Percentiles rank a stretch among this genome's conserved stretches.
phyloP scores from a whole-genome alignment of 30 jellyfish, hydroid and myxozoan genomes.

The Aurelia aurita region DNA sequence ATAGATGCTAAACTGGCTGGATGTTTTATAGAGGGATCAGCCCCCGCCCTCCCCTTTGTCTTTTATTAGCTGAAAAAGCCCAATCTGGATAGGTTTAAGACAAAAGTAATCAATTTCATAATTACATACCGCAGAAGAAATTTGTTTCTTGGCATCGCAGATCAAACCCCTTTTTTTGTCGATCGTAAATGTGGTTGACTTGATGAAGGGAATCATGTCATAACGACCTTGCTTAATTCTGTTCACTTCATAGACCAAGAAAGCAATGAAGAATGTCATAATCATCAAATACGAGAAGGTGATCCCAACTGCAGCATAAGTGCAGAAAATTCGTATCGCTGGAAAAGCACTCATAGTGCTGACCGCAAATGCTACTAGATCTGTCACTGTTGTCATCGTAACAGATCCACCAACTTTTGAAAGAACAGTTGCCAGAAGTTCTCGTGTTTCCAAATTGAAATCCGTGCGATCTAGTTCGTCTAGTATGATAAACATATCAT shows the following conservation, averaged over 20 bases:
- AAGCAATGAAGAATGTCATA: slow-evolving; percentile 66
- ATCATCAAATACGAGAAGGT: slow-evolving; percentile 49
- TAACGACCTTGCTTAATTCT: slow-evolving; percentile 65
- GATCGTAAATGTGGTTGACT: not conserved
- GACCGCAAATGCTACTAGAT: slow-evolving; percentile 82
- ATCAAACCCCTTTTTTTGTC: slow-evolving; percentile 1
- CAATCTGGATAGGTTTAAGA: too few species aligned
- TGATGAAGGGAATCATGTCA: slow-evolving; percentile 61
- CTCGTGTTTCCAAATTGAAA: slow-evolving; percentile 36
- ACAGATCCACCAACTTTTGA: slow-evolving; percentile 62
- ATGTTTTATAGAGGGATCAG: too few species aligned
- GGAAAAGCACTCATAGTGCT: slow-evolving; percentile 78
- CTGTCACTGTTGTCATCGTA: slow-evolving; percentile 84
- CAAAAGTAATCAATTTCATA: too few species aligned
- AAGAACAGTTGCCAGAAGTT: slow-evolving; percentile 47
- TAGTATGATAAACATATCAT: slow-evolving; percentile 63
- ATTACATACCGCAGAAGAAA: slow-evolving; percentile 1
- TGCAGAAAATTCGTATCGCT: slow-evolving; percentile 74
- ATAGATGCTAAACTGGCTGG: too few species aligned
- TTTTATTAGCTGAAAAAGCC: too few species aligned
- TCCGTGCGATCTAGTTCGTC: slow-evolving; percentile 50
- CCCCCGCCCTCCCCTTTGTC: too few species aligned
- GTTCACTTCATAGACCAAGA: slow-evolving; percentile 50
- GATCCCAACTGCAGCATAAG: slow-evolving; percentile 74
- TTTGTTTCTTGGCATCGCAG: not conserved